Evolutionary conservation across 2,888 invertebrate species (phyloP).

Genomic region (Ectemnius continuus): DNA sequence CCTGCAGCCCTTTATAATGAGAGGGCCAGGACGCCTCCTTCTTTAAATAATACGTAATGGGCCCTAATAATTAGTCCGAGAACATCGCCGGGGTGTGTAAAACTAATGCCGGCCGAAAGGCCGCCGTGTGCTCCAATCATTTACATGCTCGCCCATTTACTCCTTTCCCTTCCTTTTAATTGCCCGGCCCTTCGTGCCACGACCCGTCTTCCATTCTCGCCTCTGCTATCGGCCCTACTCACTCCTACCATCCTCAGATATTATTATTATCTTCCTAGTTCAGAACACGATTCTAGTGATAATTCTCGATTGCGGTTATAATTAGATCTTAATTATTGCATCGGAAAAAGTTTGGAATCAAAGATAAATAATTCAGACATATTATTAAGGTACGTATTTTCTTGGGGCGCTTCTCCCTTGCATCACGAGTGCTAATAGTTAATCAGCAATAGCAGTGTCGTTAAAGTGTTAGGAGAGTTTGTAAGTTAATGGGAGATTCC

Average conservation of each 20-base stretch:
- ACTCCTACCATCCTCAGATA: slow-evolving; percentile 14
- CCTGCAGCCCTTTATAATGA: slow-evolving; percentile 67
- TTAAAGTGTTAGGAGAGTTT: slow-evolving; percentile 6
- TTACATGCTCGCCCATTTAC: slow-evolving; percentile 60
- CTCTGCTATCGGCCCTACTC: not conserved
- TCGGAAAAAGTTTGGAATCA: too few species aligned
- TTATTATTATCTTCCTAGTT: slow-evolving; percentile 33
- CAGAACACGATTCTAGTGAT: too few species aligned
- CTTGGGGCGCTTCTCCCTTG: too few species aligned
- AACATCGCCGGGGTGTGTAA: slow-evolving; percentile 55
- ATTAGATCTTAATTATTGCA: too few species aligned
- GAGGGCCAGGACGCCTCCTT: slow-evolving; percentile 56
- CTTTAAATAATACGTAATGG: slow-evolving; percentile 68
- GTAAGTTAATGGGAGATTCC: not conserved
- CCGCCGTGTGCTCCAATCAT: slow-evolving; percentile 52
- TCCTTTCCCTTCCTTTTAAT: slow-evolving; percentile 56
- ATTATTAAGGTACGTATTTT: too few species aligned
- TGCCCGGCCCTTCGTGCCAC: slow-evolving; percentile 37
- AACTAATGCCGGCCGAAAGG: slow-evolving; percentile 54
- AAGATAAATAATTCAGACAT: too few species aligned
- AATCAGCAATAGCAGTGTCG: too few species aligned
- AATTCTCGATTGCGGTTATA: too few species aligned
- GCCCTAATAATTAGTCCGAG: slow-evolving; percentile 66
- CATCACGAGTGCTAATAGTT: not conserved
- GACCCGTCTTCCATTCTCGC: slow-evolving; percentile 7